These are phyloP conservation scores for Pterocles burchelli DNA, from an alignment of 2,113 vertebrate genomes.

Conservation along the genomic window DNA sequence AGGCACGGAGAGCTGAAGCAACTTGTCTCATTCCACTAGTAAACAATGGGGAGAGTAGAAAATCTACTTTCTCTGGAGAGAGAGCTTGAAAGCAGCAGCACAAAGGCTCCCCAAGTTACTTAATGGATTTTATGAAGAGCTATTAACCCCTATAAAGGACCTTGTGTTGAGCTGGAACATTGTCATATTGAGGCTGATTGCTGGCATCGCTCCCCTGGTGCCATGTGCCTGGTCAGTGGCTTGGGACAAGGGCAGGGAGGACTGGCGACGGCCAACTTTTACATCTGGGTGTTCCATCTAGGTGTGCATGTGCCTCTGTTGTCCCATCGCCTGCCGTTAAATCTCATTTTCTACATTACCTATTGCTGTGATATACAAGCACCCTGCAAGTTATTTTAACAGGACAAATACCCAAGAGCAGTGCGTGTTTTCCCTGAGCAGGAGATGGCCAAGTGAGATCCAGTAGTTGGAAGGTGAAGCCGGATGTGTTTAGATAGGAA, in stretches of 20 bases:
- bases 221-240: background rate
- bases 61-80: background rate
- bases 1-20: background rate
- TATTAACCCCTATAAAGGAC: conserved; percentile 20
- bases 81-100: background rate
- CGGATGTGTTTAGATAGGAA: background rate
- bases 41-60: background rate
- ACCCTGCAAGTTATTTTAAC: background rate
- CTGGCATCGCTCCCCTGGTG: background rate
- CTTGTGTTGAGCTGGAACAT: background rate
- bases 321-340: background rate
- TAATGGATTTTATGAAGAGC: conserved; percentile 38
- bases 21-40: background rate
- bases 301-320: accelerated
- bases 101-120: conserved; percentile 8
- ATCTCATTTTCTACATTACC: background rate
- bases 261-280: background rate
- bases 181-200: background rate
- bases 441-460: background rate
- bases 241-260: background rate
- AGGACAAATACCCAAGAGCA: background rate
- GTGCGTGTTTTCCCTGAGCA: background rate
- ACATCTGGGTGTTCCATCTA: background rate
- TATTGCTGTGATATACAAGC: background rate
- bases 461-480: background rate